Evolutionary conservation across 2,113 vertebrate species (phyloP), one percentile per base, ranked within the genome.

Genomic region (Microtus oregoni): DNA sequence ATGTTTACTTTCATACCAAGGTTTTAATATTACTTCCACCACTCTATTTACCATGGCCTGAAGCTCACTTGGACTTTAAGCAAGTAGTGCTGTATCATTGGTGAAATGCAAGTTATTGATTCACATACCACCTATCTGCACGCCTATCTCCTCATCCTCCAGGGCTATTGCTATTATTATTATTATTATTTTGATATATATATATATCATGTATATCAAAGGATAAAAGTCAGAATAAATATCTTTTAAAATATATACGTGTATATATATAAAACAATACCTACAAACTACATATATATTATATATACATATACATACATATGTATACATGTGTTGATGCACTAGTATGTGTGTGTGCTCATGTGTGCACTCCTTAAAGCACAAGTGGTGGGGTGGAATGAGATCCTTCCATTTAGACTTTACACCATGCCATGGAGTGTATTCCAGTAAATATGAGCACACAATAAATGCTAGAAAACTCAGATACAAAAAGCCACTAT

Each of bases 391-490:
- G 22, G 0, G 32, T 77, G 44, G 26, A 47, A 12, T 47, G 24
- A 17, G 30, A 35, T 11, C 13, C 61, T 91, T 72, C 52, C 68
- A n/a, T 44, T 91, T 75, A 76, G 78, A 1, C 47, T 65, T 87
- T n/a, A 87, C n/a, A 90, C 89, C 72, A 7, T 28, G 65, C 70
- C 32, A 63, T 22, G 72, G 30, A 58, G 0, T 17, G 0, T 83
- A 19, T 68, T 72, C 7, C 52, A 79, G 32, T 52, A 87, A 81
- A 95, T 58, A 85, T 14, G 9, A 79, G 2, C 44, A 78, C 44
- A 68, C 38, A 85, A 61, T 50, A 82, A 70, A 92, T 28, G 7
- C 85, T 83, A 77, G 24, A 65, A 90, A 95, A 86, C n/a, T 86
- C 72, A 30, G 32, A 81, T 41, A 55, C 68, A 81, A 72, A 72